phyloP scores from a whole-genome alignment of 2,888 invertebrate genomes.

The Uropetala carovei region DNA sequence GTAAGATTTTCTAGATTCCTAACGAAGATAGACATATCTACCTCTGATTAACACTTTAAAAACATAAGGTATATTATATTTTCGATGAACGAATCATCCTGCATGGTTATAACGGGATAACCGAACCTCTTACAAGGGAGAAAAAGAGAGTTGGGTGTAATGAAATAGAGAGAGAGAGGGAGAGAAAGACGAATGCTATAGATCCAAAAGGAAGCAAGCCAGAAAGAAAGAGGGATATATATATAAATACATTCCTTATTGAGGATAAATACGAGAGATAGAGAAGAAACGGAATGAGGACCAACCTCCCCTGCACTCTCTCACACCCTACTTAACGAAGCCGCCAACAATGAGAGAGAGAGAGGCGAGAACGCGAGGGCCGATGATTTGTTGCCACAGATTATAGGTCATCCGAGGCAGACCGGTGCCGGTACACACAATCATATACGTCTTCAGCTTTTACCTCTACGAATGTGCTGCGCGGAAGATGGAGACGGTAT shows the following conservation, averaged over 20 bases:
- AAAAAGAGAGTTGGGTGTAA: neutral
- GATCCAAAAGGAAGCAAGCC: neutral
- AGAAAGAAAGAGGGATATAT: neutral
- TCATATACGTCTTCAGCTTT: slow-evolving; percentile 7
- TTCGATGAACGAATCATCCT: too few relatives aligned
- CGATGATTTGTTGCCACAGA: slow-evolving; percentile 15
- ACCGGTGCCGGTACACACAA: slow-evolving; percentile 17
- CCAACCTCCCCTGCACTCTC: neutral
- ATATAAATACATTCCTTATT: slow-evolving; percentile 22
- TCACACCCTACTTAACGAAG: neutral
- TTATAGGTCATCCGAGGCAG: slow-evolving; percentile 18
- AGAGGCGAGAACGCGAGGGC: neutral
- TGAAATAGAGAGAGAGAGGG: neutral
- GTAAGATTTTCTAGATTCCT: too few relatives aligned
- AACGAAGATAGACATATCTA: too few relatives aligned
- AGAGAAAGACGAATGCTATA: neutral
- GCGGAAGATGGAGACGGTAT: neutral
- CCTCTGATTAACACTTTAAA: too few relatives aligned
- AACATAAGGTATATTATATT: too few relatives aligned
- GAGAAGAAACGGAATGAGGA: neutral
- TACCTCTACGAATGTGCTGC: neutral
- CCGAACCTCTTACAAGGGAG: too few relatives aligned
- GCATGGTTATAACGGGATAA: too few relatives aligned
- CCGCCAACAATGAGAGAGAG: neutral
- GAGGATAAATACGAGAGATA: neutral